Evolutionary conservation across 2,113 vertebrate genomes (phyloP), one percentile per base, ranked within the genome.

Genomic region (Cercopithecus mona): DNA sequence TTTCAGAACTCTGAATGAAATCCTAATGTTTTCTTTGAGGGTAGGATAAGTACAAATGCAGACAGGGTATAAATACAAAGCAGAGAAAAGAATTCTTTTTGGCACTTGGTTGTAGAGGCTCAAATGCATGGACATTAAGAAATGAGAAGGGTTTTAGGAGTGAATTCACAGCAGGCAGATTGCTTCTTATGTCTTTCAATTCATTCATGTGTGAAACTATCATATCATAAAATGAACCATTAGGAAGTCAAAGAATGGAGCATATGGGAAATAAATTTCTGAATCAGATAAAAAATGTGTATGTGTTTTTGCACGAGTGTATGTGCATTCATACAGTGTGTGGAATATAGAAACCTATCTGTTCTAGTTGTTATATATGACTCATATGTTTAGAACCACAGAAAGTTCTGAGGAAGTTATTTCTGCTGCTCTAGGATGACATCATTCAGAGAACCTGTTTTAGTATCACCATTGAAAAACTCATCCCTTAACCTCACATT

Each of bases 121-220:
- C 94, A 73, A 87, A 94, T 91, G 93, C 94, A 96, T 91, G 90
- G 98, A 97, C 95, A 94, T 96, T 98, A 98, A 92, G 97, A 95
- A 98, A 97, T 57, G 94, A 98, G 97, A 98, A 98, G 97, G 91
- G 98, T 98, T 97, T 98, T 98, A 98, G 97, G 84, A 98, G 91
- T 89, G 98, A 97, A 98, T 98, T 98, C 88, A 97, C 93, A 95
- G 79, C 70, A 94, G 97, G 98, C 92, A 96, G 96, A 96, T 98
- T 98, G 91, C 97, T 98, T 97, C 97, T 98, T 89, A 66, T 57
- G 98, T 98, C 98, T 99, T 98, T 98, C 98, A 98, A 97, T 97
- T 97, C 98, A 98, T 94, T 98, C 98, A 96, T 97, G 97, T 99
- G 98, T 99, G 98, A 98, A 99, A 98, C 97, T 97, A 98, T 98